phyloP scores from a whole-genome alignment of 2,797 vertebrate species.

The Chiroxiphia lanceolata region DNA sequence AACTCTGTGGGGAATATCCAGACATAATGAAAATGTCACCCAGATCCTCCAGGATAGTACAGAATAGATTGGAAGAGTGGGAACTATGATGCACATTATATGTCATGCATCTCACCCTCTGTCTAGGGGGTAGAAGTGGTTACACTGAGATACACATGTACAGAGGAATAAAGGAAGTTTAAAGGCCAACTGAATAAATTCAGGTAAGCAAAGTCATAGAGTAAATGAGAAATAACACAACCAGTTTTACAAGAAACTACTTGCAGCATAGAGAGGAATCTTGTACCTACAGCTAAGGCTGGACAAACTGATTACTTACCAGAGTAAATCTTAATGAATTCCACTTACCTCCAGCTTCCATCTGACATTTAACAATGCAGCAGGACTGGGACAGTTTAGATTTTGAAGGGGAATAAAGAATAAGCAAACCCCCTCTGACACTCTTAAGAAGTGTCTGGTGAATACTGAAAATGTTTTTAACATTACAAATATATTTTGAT shows the following conservation, averaged over 20 bases:
- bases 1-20: background rate
- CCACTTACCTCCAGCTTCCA: background rate
- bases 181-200: background rate
- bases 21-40: background rate
- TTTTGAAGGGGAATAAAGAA: background rate
- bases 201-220: background rate
- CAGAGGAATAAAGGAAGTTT: background rate
- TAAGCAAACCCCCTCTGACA: background rate
- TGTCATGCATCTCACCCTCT: background rate
- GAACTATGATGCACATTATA: background rate
- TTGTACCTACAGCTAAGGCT: background rate
- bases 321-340: background rate
- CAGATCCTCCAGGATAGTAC: background rate
- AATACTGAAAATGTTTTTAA: background rate
- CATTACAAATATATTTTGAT: background rate
- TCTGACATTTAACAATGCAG: background rate
- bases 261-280: background rate
- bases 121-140: background rate
- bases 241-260: background rate
- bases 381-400: background rate
- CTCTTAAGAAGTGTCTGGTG: background rate
- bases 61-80: background rate
- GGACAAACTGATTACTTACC: background rate
- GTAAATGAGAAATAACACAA: background rate
- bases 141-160: background rate